Base-by-base conservation (phyloP, 2,113 vertebrate genomes). In the Brachionichthys hirsutus region DNA sequence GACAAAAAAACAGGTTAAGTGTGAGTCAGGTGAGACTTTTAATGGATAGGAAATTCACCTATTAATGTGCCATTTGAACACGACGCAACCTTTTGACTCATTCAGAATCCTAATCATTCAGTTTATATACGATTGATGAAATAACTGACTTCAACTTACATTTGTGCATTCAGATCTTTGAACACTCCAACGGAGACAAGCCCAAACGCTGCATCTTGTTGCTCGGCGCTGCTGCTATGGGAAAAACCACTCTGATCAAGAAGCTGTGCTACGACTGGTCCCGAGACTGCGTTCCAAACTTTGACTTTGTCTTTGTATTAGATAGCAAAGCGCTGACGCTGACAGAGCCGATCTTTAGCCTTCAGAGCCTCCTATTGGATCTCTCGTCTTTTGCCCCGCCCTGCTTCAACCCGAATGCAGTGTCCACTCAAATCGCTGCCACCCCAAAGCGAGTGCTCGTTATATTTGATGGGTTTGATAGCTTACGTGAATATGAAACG, bases 401-500 rank as follows among this genome's bases (percentile, higher is more conserved):
- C 13, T 86, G 73, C 9, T 70, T 72, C 1, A 84, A 84, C 54
- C 67, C 81, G 0, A 77, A 89, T 0, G 84, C 89, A 5, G 85
- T 95, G 51, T 93, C 93, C 30, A 45, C 86, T 41, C 89, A 93
- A 38, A 64, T 98, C 10, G 36, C 91, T n/a, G 85, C 83, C 53
- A 82, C 86, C 59, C 90, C 95, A 0, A 80, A 91, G 38, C 92
- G 90, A 1, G 89, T 95, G 6, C 93, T 99, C 58, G 68, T 99
- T 17, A 75, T 95, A 50, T 94, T 98, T 51, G 96, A 99, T n/a
- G 91, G 91, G n/a, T 93, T 96, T 30, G 92, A 94, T 14, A 92
- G 91, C n/a, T 76, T 95, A 2, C 83, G 88, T 0, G 91, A 94
- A 30, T 88, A 83, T 17, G 95, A 96, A 0, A 69, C 82, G 11